Base-by-base conservation (phyloP, 2,797 vertebrate genomes). In the Setipinna tenuifilis region DNA sequence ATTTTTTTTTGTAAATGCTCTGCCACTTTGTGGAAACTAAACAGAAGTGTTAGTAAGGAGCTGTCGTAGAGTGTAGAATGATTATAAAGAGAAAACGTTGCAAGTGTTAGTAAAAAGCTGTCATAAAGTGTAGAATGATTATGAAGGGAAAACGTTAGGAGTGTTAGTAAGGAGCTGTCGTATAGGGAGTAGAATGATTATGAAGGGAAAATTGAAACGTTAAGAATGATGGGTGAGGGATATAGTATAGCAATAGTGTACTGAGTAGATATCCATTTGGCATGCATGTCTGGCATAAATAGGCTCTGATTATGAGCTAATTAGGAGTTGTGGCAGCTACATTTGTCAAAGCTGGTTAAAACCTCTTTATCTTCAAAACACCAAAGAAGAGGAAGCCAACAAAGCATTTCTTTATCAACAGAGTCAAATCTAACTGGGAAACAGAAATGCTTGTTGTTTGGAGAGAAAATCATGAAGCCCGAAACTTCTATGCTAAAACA, bases 321-420 rank as follows among this genome's bases (percentile, higher is more conserved):
- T 54, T 54, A 54, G 50, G 50, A 35, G 68, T 35, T 75, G 31
- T 75, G 28, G 19, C 68, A 75, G 31, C 28, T 28, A 35, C 16
- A 75, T 75, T 75, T 75, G 28, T 75, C 28, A 75, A 41, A 75
- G 68, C 68, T 17, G 28, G 19, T 28, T 31, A 75, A 75, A 75
- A 75, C 68, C 28, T 65, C 62, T 28, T 35, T 19, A 75, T 41
- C 68, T 35, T 35, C 3, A 75, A 35, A 31, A 75, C 25, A 75
- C 0, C 6, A 14, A 75, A 17, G 6, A 6, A 35, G 28, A 17
- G 31, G 68, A 75, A 35, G 28, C 28, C 9, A 9, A 54, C 9
- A 54, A 54, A 41, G 17, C 31, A 31, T 75, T 75, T 75, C 14
- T 17, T 41, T 75, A 75, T 35, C 68, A 65, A 25, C 31, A 35